Conservation (phyloP, 2,113 vertebrate genomes). For the Bettongia penicillata region DNA sequence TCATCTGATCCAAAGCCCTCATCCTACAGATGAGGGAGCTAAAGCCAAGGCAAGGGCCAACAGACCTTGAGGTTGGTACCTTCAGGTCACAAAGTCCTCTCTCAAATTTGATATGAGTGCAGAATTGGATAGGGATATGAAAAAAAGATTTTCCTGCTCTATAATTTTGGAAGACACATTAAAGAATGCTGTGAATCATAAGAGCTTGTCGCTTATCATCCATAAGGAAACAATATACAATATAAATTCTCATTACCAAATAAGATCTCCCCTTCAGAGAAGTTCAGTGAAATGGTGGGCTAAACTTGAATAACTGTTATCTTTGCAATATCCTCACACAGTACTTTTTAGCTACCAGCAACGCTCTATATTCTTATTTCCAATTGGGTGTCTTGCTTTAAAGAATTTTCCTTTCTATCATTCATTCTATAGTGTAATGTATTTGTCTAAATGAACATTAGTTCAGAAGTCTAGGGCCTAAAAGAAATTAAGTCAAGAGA, state of each 20-base stretch:
- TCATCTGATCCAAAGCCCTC: neutral
- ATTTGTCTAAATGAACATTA: neutral
- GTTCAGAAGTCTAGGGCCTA: neutral
- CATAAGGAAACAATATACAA: neutral
- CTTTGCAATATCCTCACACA: neutral
- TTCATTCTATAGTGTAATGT: neutral
- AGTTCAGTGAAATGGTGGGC: neutral
- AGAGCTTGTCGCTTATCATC: neutral
- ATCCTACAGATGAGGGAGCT: neutral
- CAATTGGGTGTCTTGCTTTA: neutral
- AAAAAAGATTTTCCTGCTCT: neutral
- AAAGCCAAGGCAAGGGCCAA: neutral
- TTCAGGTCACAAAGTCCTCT: neutral
- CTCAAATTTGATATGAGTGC: neutral
- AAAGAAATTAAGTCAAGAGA: conserved; percentile 20
- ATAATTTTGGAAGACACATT: neutral
- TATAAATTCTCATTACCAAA: neutral
- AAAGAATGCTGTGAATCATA: neutral
- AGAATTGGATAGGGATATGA: neutral
- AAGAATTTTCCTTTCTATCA: neutral
- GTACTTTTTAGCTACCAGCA: neutral
- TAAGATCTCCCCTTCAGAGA: conserved; percentile 5
- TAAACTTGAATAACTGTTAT: neutral
- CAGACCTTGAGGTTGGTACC: neutral
- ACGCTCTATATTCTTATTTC: neutral